Conservation (phyloP, 1,140 invertebrate species). For the Scaptomyza graminum region DNA sequence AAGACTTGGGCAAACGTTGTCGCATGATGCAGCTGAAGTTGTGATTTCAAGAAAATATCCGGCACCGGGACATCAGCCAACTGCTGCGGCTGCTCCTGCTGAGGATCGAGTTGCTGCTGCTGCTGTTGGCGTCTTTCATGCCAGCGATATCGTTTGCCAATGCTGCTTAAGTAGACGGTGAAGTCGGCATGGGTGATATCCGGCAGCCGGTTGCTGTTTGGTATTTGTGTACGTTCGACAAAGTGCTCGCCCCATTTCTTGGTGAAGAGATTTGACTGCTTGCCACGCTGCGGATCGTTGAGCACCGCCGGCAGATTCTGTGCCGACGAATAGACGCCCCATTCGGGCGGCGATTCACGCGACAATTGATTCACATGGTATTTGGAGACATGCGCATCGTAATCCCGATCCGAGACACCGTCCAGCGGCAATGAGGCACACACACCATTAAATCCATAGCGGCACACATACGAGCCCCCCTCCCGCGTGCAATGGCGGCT, state of each 20-base stretch:
- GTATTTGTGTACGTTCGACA: slow-evolving; percentile 90
- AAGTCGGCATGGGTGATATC: slow-evolving; percentile 94
- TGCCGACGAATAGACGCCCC: slow-evolving; percentile 92
- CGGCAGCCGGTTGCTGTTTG: slow-evolving; percentile 91
- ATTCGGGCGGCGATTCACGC: slow-evolving; percentile 85
- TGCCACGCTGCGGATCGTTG: slow-evolving; percentile 96
- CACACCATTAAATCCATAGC: slow-evolving; percentile 94
- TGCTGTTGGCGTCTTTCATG: slow-evolving; percentile 82
- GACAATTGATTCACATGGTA: slow-evolving; percentile 89
- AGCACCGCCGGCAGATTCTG: slow-evolving; percentile 98
- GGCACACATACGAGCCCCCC: slow-evolving; percentile 94
- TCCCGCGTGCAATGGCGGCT: slow-evolving; percentile 93
- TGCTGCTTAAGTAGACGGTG: slow-evolving; percentile 93
- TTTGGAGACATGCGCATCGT: slow-evolving; percentile 92
- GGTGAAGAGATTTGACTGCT: slow-evolving; percentile 97
- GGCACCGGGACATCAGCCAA: slow-evolving; percentile 91
- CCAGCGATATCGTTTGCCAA: slow-evolving; percentile 87
- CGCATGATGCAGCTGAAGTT: slow-evolving; percentile 92
- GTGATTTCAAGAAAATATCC: slow-evolving; percentile 93
- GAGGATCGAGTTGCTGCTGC: slow-evolving; percentile 9
- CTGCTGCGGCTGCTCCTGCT: slow-evolving; percentile 79
- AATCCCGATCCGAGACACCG: slow-evolving; percentile 94
- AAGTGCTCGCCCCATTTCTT: slow-evolving; percentile 99
- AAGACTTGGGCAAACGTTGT: slow-evolving; percentile 95
- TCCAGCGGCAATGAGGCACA: slow-evolving; percentile 94